These are phyloP conservation scores for Bradypodion ventrale DNA, from an alignment of 2,797 vertebrate species.

Conservation along the genomic window DNA sequence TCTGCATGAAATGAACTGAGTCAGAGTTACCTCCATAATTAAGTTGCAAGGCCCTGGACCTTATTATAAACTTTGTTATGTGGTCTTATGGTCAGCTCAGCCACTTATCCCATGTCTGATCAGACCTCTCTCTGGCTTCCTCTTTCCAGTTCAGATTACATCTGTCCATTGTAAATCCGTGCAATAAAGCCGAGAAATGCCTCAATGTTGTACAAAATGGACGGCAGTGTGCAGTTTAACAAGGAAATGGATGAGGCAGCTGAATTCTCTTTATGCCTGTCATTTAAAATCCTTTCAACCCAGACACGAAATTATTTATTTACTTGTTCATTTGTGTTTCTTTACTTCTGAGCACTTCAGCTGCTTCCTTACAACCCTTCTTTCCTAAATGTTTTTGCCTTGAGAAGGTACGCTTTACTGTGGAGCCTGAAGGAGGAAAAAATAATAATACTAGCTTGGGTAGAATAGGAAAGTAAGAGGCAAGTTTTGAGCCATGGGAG, in stretches of 20 bases:
- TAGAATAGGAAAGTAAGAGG: neutral
- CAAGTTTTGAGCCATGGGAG: too few species aligned
- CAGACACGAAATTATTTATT: too few species aligned
- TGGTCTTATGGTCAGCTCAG: neutral
- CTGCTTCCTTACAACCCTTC: neutral
- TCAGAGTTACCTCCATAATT: neutral
- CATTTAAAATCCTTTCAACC: too few species aligned
- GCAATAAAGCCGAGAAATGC: accelerated
- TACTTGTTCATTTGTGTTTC: neutral
- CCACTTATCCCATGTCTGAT: neutral
- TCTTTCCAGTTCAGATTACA: neutral
- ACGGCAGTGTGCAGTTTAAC: neutral
- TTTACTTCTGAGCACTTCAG: neutral
- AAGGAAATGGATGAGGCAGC: neutral
- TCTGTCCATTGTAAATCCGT: neutral
- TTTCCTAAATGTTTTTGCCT: neutral
- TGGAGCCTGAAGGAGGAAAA: neutral
- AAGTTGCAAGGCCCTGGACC: neutral
- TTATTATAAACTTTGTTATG: neutral
- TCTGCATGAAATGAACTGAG: neutral
- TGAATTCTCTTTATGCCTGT: neutral
- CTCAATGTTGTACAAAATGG: accelerated
- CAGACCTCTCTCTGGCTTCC: accelerated
- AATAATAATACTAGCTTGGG: neutral
- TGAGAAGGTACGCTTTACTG: neutral